Evolutionary conservation across 2,797 vertebrate genomes (phyloP).

Genomic region (Mormyrops boulengeri): DNA sequence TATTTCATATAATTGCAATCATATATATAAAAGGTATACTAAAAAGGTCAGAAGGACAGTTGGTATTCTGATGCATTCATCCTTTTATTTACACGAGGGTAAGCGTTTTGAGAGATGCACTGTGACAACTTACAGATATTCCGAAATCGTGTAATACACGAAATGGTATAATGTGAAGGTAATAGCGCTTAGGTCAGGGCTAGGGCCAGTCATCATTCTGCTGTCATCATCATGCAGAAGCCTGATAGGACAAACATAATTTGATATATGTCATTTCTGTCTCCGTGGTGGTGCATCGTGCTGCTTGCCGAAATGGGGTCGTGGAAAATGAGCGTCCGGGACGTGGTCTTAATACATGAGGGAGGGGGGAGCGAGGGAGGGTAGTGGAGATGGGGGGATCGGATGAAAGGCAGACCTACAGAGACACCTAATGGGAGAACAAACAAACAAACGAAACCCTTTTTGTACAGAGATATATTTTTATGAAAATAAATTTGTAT

Average conservation of each 20-base stretch:
- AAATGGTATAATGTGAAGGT: not conserved
- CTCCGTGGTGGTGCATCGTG: constrained; percentile 23
- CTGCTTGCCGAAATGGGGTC: constrained; percentile 48
- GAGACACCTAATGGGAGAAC: constrained; percentile 37
- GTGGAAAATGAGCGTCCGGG: constrained; percentile 28
- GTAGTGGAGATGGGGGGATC: constrained; percentile 37
- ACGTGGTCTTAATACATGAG: constrained; percentile 38
- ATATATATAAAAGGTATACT: constrained; percentile 10
- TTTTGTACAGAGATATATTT: constrained; percentile 99
- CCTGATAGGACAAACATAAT: not conserved
- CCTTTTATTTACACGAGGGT: constrained; percentile 5
- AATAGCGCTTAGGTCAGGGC: not conserved
- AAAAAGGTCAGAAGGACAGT: constrained; percentile 10
- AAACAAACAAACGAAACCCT: constrained; percentile 50
- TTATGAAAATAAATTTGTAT: constrained; percentile 99
- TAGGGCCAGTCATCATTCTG: not conserved
- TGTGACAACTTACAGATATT: constrained; percentile 11
- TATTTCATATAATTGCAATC: constrained; percentile 9
- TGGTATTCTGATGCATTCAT: not conserved
- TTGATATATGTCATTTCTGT: not conserved
- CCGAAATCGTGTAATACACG: not conserved
- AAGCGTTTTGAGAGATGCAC: not conserved
- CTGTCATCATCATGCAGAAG: not conserved
- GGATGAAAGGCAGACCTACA: constrained; percentile 45
- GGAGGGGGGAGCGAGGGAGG: constrained; percentile 24